Base-by-base conservation (phyloP, 2,113 vertebrate genomes). In the Platycercus adscitus region DNA sequence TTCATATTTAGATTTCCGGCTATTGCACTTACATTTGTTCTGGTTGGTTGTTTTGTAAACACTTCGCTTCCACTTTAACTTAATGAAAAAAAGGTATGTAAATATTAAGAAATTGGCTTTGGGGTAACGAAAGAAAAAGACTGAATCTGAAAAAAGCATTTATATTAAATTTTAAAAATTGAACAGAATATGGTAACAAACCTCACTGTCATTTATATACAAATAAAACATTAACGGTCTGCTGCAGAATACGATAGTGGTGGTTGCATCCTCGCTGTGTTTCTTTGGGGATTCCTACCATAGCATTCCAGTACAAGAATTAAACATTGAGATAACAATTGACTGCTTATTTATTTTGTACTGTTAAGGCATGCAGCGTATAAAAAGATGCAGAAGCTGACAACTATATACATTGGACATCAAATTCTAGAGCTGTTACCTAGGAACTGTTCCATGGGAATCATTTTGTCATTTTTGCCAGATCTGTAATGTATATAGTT, bases 401-500 rank as follows among this genome's bases (percentile, higher is more conserved):
- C n/a, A 28, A 79, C 78, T 93, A 41, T 91, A 90, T 90, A 86
- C 88, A 52, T 25, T 94, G 69, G 96, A 50, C 89, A 70, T 17
- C 85, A 92, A 89, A 46, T 94, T 97, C 65, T 88, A 89, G 82
- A 95, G 79, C 75, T 92, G 10, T 96, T 83, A 85, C 90, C 15
- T 83, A 63, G 75, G 95, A 96, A 94, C 70, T 82, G 81, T 87
- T 90, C 85, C 7, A 2, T 6, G 85, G 60, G 81, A 85, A 89
- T 73, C 76, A 49, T 61, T 56, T 83, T 61, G 83, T 76, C 44
- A 56, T 88, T 97, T 97, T 78, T 88, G 91, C 83, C 77, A 55
- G 35, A 92, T 96, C 94, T 97, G 82, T 97, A 90, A 93, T 98
- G 97, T 97, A 97, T 97, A 98, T 96, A 97, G 81, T 94, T 98